Percentiles rank a stretch among this genome's conserved stretches.
Conservation (phyloP, 2,888 invertebrate genomes). For the Drosophila nr. medialis region DNA sequence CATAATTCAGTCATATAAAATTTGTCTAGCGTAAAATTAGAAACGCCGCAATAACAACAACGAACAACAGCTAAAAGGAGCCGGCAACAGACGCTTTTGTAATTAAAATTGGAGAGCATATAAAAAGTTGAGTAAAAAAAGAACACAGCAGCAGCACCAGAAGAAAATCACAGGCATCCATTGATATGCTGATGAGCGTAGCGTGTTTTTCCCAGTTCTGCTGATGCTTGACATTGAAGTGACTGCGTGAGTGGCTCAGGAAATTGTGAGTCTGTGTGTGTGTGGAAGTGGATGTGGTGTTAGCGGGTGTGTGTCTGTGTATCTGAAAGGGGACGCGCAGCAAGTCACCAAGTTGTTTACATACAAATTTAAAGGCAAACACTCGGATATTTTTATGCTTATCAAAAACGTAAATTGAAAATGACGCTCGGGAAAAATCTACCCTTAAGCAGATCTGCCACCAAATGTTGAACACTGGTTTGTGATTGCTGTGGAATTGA, state of each 20-base stretch:
- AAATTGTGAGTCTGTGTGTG: conserved; percentile 16
- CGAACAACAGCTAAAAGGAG: conserved; percentile 49
- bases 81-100: conserved; percentile 59
- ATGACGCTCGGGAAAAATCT: conserved; percentile 20
- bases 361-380: conserved; percentile 75
- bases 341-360: conserved; percentile 58
- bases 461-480: conserved; percentile 54
- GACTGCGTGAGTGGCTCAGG: conserved; percentile 64
- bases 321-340: conserved; percentile 2
- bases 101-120: conserved; percentile 58
- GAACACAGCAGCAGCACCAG: conserved; percentile 11
- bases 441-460: conserved; percentile 21
- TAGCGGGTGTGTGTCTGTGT: conserved; percentile 7
- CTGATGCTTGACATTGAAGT: conserved; percentile 73
- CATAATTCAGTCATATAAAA: conserved; percentile 83
- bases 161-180: conserved; percentile 66
- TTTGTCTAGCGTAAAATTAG: conserved; percentile 84
- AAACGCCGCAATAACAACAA: conserved; percentile 66
- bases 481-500: not conserved
- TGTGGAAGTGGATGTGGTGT: conserved; percentile 5
- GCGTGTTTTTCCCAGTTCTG: conserved; percentile 48
- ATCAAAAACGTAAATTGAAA: conserved; percentile 64
- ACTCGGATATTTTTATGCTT: conserved; percentile 70
- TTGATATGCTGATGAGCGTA: conserved; percentile 75
- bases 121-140: conserved; percentile 12